Percentiles rank a stretch among this genome's conserved stretches.
These are phyloP conservation scores for Lepidurus arcticus DNA, from an alignment of 1,140 invertebrate species.

Conservation along the genomic window DNA sequence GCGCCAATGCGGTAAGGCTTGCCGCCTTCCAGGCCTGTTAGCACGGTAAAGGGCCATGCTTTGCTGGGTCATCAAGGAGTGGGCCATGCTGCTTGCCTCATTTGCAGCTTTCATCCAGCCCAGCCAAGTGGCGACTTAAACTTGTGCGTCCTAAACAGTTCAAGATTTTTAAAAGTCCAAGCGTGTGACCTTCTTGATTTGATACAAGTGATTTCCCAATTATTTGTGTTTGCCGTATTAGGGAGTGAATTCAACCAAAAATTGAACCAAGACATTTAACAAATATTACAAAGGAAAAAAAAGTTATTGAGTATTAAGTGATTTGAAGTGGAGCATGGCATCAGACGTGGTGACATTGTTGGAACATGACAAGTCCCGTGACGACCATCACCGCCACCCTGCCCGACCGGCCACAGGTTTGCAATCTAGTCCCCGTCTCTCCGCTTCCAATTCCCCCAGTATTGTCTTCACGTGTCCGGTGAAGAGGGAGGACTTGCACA, in stretches of 20 bases:
- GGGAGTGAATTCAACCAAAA: too few relatives aligned
- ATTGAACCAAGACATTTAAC: too few relatives aligned
- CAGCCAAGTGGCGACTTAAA: not conserved
- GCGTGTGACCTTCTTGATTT: too few relatives aligned
- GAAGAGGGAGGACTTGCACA: conserved; percentile 25
- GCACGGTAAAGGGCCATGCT: not conserved
- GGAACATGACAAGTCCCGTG: not conserved
- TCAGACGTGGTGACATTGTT: not conserved
- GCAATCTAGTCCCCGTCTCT: not conserved
- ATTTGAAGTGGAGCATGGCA: not conserved
- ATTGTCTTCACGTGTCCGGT: not conserved
- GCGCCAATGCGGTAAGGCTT: too few relatives aligned
- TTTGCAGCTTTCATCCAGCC: not conserved
- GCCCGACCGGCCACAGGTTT: not conserved
- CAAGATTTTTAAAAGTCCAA: not conserved
- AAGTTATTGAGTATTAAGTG: too few relatives aligned
- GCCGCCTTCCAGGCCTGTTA: too few relatives aligned
- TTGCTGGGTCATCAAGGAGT: not conserved
- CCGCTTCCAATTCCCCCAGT: not conserved
- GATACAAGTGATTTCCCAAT: too few relatives aligned
- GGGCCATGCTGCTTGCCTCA: not conserved
- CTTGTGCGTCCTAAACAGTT: not conserved
- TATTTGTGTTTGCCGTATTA: too few relatives aligned
- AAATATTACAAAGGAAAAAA: too few relatives aligned
- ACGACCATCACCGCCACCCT: not conserved